A percentile compares a stretch with the other conserved stretches of the same genome.
phyloP scores from a whole-genome alignment of 2,888 invertebrate species.

The Diarsia brunnea region DNA sequence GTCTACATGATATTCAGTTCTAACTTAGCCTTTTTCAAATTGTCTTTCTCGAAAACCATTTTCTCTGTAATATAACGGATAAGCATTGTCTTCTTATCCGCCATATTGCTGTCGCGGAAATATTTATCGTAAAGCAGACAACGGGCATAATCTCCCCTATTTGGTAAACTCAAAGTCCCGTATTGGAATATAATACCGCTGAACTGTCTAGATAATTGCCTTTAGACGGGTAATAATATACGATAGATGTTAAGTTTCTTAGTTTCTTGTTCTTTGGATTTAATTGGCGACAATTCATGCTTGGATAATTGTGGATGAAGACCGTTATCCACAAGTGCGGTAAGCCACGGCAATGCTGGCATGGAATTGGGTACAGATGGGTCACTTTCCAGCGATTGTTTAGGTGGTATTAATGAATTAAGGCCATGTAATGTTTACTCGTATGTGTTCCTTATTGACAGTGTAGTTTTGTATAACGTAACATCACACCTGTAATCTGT shows the following conservation, averaged over 20 bases:
- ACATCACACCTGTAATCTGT: not conserved
- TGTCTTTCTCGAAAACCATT: not conserved
- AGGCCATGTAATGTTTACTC: not conserved
- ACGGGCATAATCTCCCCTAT: slow-evolving; percentile 15
- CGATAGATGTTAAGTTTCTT: slow-evolving; percentile 43
- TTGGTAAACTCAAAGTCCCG: slow-evolving; percentile 23
- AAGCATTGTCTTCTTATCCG: not conserved
- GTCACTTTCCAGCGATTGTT: slow-evolving; percentile 11
- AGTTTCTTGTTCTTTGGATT: slow-evolving; percentile 45
- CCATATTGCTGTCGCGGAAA: slow-evolving; percentile 1
- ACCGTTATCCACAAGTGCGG: slow-evolving; percentile 52
- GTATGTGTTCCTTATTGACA: slow-evolving; percentile 13
- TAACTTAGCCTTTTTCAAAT: not conserved
- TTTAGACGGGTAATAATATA: slow-evolving; percentile 41
- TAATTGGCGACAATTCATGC: slow-evolving; percentile 55
- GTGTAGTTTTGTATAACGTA: not conserved
- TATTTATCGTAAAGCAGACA: slow-evolving; percentile 1
- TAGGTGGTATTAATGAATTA: slow-evolving; percentile 15
- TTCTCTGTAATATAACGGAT: not conserved
- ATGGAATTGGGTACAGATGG: slow-evolving; percentile 11
- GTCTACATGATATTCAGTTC: too few species aligned
- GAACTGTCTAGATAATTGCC: slow-evolving; percentile 42
- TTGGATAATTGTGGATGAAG: slow-evolving; percentile 44
- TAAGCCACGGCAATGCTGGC: slow-evolving; percentile 24
- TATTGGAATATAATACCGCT: slow-evolving; percentile 34